Evolutionary conservation across 2,888 invertebrate genomes (phyloP).

Genomic region (Merodon equestris): DNA sequence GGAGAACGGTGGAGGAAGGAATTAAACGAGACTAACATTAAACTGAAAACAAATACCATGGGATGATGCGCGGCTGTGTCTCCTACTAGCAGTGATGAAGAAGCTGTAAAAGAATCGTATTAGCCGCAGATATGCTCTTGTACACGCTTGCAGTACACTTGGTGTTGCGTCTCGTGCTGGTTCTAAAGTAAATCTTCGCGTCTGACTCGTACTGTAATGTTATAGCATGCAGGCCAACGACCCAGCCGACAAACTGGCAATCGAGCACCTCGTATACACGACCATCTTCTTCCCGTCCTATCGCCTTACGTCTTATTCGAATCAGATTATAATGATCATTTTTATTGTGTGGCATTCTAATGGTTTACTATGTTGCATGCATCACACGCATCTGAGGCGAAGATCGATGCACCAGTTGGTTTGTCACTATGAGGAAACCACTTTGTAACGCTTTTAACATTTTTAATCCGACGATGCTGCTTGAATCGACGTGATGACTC

Average conservation of each 20-base stretch:
- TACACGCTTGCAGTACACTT: constrained; percentile 6
- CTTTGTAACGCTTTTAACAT: constrained; percentile 28
- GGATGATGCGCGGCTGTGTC: constrained; percentile 23
- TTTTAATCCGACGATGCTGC: too few species aligned
- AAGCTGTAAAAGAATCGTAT: constrained; percentile 23
- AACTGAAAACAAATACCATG: constrained; percentile 54
- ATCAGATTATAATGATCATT: constrained; percentile 64
- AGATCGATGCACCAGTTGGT: neutral
- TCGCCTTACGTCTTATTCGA: constrained; percentile 59
- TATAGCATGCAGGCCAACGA: constrained; percentile 54
- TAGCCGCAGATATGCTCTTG: neutral
- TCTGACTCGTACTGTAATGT: constrained; percentile 9
- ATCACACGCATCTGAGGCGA: constrained; percentile 11
- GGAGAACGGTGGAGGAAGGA: neutral
- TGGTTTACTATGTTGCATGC: constrained; percentile 30
- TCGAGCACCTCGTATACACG: neutral
- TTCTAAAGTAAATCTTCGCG: constrained; percentile 43
- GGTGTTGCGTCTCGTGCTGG: constrained; percentile 10
- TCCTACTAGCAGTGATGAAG: constrained; percentile 8
- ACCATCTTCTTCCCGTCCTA: constrained; percentile 48
- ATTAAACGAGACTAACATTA: constrained; percentile 24
- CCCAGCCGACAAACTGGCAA: constrained; percentile 13
- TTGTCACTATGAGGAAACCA: constrained; percentile 38
- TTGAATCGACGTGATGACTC: too few species aligned
- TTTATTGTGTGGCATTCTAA: constrained; percentile 63